A percentile compares a stretch with the other conserved stretches of the same genome.
Conservation (phyloP, 1,140 invertebrate species). For the Nylanderia fulva region DNA sequence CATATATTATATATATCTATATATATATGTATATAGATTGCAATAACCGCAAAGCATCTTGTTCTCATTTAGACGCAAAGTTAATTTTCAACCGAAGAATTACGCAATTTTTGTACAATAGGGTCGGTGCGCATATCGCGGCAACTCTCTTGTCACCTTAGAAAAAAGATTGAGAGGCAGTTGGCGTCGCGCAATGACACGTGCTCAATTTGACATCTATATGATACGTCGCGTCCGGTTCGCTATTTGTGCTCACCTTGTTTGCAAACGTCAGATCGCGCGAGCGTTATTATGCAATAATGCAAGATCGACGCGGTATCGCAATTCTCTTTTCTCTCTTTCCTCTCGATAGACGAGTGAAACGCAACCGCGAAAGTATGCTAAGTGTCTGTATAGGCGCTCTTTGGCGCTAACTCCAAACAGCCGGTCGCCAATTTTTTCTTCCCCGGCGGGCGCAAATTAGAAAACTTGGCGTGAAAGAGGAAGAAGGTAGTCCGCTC, state of each 20-base stretch:
- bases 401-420: constrained; percentile 37
- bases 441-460: background rate
- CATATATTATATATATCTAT: too few relatives aligned
- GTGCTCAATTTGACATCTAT: constrained; percentile 39
- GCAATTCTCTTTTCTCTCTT: constrained; percentile 15
- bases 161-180: constrained; percentile 5
- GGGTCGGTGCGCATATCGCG: background rate
- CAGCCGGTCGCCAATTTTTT: constrained; percentile 5
- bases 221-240: background rate
- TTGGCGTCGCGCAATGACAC: constrained; percentile 9
- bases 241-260: constrained; percentile 6
- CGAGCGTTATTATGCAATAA: constrained; percentile 25
- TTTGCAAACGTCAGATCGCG: constrained; percentile 4
- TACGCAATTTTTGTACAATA: constrained; percentile 5
- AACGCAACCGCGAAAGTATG: constrained; percentile 39
- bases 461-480: constrained; percentile 28
- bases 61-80: constrained; percentile 22
- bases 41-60: background rate
- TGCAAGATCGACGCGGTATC: background rate
- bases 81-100: background rate
- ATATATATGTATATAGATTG: too few relatives aligned
- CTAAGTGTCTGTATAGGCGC: background rate
- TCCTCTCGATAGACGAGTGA: constrained; percentile 26
- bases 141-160: background rate
- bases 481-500: background rate